Evolutionary conservation across 2,888 invertebrate species (phyloP).

Genomic region (Phoenoteleia sp.): DNA sequence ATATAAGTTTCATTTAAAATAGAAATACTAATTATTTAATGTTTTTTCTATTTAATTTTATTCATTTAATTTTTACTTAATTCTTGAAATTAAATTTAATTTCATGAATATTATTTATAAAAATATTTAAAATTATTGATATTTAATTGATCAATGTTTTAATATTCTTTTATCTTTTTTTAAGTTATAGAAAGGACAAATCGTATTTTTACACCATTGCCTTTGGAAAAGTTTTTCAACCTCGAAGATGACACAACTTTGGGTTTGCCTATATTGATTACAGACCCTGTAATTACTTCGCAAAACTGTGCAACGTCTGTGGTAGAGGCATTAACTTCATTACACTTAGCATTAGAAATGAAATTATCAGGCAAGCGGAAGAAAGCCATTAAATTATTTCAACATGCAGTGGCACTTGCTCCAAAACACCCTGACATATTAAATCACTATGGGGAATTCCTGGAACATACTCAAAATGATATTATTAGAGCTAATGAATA

Average conservation of each 20-base stretch:
- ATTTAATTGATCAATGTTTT: too few relatives aligned
- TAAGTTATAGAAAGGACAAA: conserved; percentile 44
- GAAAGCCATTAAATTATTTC: conserved; percentile 94
- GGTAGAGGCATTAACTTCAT: conserved; percentile 93
- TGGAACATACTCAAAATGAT: conserved; percentile 95
- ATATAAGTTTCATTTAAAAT: too few relatives aligned
- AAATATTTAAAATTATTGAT: too few relatives aligned
- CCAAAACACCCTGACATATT: conserved; percentile 97
- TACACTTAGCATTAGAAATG: conserved; percentile 95
- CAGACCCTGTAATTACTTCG: conserved; percentile 68
- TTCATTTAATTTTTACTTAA: too few relatives aligned
- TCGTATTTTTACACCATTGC: conserved; percentile 80
- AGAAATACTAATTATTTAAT: too few relatives aligned
- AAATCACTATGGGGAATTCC: conserved; percentile 96
- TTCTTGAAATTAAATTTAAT: too few relatives aligned
- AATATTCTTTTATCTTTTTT: too few relatives aligned
- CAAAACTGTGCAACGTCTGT: conserved; percentile 85
- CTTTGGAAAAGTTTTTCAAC: conserved; percentile 78
- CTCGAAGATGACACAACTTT: conserved; percentile 80
- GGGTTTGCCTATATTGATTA: conserved; percentile 71
- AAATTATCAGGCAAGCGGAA: conserved; percentile 93
- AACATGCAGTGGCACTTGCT: conserved; percentile 96
- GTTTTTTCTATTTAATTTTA: too few relatives aligned
- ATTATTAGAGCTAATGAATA: conserved; percentile 96
- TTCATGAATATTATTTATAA: too few relatives aligned